Percentiles rank a stretch among this genome's conserved stretches.
phyloP scores from a whole-genome alignment of 2,113 vertebrate species.

The Tapirus terrestris region DNA sequence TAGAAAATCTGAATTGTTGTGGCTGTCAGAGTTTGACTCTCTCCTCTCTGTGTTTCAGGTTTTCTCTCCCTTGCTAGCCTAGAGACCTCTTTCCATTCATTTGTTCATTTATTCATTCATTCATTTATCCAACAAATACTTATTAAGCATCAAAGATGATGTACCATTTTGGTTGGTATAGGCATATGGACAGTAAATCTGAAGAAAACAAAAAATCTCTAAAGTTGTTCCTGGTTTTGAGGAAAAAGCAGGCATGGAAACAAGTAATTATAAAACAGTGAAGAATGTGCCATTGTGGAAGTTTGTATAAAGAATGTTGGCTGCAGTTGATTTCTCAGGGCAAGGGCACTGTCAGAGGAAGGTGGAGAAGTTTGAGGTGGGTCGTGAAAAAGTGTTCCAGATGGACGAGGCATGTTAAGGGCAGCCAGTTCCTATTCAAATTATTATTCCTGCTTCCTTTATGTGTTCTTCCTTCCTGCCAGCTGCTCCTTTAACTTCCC shows the following conservation, averaged over 20 bases:
- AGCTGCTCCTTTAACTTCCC: neutral
- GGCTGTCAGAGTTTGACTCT: neutral
- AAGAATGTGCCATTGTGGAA: neutral
- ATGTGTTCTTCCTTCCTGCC: slow-evolving; percentile 24
- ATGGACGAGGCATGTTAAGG: neutral
- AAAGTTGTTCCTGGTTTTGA: neutral
- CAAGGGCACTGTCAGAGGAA: neutral
- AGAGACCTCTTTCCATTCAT: neutral
- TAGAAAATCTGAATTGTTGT: neutral
- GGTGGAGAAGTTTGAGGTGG: neutral
- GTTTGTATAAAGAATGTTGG: neutral
- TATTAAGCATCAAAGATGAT: neutral
- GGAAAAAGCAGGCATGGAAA: neutral
- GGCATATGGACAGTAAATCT: neutral
- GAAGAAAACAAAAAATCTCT: slow-evolving; percentile 16
- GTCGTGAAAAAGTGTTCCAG: neutral
- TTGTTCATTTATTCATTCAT: neutral
- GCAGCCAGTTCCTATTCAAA: neutral
- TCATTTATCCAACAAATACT: neutral
- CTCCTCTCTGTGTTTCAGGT: neutral
- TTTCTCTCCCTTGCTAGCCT: neutral
- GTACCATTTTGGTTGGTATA: neutral
- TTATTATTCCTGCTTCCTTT: slow-evolving; percentile 23
- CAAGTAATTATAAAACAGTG: neutral
- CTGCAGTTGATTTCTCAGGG: neutral